A percentile compares a stretch with the other conserved stretches of the same genome.
Conservation (phyloP, 2,797 vertebrate genomes). For the Bucorvus abyssinicus region DNA sequence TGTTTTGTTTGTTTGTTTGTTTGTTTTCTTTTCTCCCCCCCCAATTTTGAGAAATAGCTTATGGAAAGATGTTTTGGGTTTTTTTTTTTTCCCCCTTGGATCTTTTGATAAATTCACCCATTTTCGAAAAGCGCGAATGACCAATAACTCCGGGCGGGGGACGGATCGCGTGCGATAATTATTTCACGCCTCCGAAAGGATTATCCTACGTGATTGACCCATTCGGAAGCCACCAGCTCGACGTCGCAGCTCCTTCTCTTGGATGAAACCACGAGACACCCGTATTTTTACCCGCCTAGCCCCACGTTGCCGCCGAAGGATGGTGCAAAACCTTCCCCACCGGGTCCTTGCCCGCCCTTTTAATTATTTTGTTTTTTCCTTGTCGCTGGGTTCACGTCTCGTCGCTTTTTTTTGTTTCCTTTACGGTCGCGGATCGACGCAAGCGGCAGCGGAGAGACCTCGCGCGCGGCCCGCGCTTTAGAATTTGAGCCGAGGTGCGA, state of each 20-base stretch:
- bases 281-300: too few species aligned
- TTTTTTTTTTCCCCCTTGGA: background rate
- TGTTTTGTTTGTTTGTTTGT: background rate
- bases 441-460: too few species aligned
- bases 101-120: constrained; percentile 28
- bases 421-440: too few species aligned
- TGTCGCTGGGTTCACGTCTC: too few species aligned
- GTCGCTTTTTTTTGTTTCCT: too few species aligned
- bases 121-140: constrained; percentile 61
- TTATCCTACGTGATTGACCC: background rate
- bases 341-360: too few species aligned
- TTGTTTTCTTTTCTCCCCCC: background rate
- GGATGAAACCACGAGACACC: background rate
- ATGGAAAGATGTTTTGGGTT: constrained; percentile 62
- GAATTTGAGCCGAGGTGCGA: too few species aligned
- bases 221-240: background rate
- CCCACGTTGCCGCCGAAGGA: too few species aligned
- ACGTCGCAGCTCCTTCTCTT: constrained; percentile 9
- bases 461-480: too few species aligned
- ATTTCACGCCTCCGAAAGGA: constrained; percentile 5
- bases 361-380: too few species aligned
- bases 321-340: too few species aligned
- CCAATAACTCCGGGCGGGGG: constrained; percentile 52
- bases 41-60: constrained; percentile 77
- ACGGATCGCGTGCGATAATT: background rate